phyloP scores from a whole-genome alignment of 2,888 invertebrate species.

The Anoplius nigerrimus region DNA sequence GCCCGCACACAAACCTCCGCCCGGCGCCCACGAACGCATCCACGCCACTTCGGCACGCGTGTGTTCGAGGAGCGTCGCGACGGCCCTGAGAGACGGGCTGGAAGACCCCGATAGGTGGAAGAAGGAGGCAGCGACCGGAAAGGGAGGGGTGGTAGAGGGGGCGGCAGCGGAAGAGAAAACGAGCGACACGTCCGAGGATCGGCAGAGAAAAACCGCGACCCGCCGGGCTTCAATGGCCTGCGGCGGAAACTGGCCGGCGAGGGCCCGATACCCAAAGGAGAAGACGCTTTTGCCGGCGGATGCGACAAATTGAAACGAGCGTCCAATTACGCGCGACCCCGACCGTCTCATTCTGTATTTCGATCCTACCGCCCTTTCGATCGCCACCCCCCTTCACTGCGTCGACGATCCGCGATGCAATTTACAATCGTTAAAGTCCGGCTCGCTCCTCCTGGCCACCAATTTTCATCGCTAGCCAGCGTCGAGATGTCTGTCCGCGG shows the following conservation, averaged over 20 bases:
- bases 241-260: background rate
- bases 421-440: conserved; percentile 31
- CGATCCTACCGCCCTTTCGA: background rate
- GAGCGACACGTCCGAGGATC: background rate
- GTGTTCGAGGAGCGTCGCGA: no score
- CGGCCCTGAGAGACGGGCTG: no score
- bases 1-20: conserved; percentile 14
- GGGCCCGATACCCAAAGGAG: conserved; percentile 35
- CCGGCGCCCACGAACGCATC: background rate
- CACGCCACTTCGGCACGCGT: no score
- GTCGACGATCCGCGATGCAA: conserved; percentile 27
- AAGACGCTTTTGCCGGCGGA: conserved; percentile 37
- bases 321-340: conserved; percentile 43
- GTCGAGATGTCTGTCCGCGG: background rate
- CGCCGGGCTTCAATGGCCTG: background rate
- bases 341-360: conserved; percentile 26
- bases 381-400: conserved; percentile 13
- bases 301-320: conserved; percentile 41
- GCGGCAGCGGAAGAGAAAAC: background rate
- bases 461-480: conserved; percentile 13
- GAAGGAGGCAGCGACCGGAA: no score
- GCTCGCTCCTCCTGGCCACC: background rate
- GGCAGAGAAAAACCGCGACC: background rate
- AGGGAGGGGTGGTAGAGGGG: background rate
- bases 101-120: no score